phyloP scores from a whole-genome alignment of 2,888 invertebrate genomes.

The Heliconius erato region DNA sequence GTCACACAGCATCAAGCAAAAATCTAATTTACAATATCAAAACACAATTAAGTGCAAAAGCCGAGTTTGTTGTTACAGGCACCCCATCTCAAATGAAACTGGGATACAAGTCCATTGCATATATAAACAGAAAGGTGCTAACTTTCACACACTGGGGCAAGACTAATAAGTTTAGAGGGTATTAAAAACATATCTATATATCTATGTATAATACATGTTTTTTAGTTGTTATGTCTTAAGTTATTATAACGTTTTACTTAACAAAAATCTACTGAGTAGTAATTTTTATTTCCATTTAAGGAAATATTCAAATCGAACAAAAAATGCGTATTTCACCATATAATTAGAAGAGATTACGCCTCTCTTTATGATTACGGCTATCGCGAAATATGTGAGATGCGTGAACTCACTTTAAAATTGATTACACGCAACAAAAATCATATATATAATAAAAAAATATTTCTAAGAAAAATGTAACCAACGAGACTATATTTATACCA shows the following conservation, averaged over 20 bases:
- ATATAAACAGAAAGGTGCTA: conserved; percentile 61
- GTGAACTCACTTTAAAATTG: background rate
- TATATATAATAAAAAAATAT: background rate
- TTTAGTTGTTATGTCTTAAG: no score
- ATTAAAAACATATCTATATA: conserved; percentile 25
- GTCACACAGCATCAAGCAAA: background rate
- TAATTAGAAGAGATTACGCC: background rate
- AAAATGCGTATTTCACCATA: no score
- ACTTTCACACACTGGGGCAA: conserved; percentile 49
- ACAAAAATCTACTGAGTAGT: no score
- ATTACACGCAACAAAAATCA: conserved; percentile 19
- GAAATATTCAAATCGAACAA: no score
- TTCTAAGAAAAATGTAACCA: background rate
- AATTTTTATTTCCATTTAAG: no score
- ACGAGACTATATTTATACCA: no score
- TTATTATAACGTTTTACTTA: no score
- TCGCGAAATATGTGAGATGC: background rate
- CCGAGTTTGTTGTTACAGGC: conserved; percentile 42
- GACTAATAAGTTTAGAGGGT: conserved; percentile 12
- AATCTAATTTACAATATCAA: conserved; percentile 26
- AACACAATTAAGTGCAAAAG: conserved; percentile 34
- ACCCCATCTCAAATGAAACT: conserved; percentile 38
- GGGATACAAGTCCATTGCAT: conserved; percentile 46
- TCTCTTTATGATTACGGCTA: background rate
- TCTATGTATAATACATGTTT: background rate